Evolutionary conservation across 2,113 vertebrate species (phyloP).

Genomic region (Toxotes jaculatrix): DNA sequence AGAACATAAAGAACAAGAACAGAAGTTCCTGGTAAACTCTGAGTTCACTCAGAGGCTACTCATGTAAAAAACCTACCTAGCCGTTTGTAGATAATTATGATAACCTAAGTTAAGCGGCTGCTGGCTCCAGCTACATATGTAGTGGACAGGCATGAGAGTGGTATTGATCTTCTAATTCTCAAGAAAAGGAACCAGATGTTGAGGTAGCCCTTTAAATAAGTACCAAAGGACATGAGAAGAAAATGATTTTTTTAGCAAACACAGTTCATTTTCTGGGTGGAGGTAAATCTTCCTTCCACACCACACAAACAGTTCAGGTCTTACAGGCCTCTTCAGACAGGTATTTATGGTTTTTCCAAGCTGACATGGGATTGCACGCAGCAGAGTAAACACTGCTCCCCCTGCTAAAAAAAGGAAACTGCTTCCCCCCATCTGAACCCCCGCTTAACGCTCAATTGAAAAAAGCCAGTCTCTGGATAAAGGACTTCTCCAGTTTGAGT

Average conservation of each 20-base stretch:
- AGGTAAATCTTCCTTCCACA: background rate
- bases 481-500: slow-evolving; percentile 65
- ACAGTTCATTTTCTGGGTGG: background rate
- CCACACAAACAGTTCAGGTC: slow-evolving; percentile 9
- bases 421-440: slow-evolving; percentile 34
- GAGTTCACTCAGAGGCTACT: no score
- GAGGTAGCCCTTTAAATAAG: background rate
- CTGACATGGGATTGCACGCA: slow-evolving; percentile 22
- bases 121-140: background rate
- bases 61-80: no score
- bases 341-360: slow-evolving; percentile 21
- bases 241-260: background rate
- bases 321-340: slow-evolving; percentile 4
- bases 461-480: slow-evolving; percentile 62
- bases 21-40: no score
- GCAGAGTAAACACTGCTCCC: slow-evolving; percentile 52
- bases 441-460: slow-evolving; percentile 71
- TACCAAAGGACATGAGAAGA: background rate
- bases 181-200: background rate
- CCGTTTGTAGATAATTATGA: background rate
- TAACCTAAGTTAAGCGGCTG: background rate
- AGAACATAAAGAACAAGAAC: no score
- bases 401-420: background rate
- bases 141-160: background rate
- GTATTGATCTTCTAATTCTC: background rate